These are phyloP conservation scores for Idris sp. DNA, from an alignment of 1,140 invertebrate genomes.

Conservation along the genomic window DNA sequence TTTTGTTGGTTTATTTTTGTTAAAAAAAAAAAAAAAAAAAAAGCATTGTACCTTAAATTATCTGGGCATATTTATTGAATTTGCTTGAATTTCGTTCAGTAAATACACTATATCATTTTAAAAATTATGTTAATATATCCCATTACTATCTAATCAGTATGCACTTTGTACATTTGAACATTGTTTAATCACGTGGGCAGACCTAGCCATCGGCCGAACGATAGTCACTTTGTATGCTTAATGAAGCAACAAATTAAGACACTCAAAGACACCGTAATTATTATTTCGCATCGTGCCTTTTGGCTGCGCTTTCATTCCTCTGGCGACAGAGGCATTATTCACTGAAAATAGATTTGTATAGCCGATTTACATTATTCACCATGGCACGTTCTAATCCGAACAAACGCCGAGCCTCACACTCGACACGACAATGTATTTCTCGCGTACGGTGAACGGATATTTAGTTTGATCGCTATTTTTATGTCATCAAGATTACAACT, in stretches of 20 bases:
- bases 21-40: too few species aligned
- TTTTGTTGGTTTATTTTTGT: too few species aligned
- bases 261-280: conserved; percentile 37
- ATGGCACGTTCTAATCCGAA: conserved; percentile 41
- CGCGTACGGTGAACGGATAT: conserved; percentile 44
- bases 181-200: conserved; percentile 36
- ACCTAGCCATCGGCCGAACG: conserved; percentile 33
- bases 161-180: too few species aligned
- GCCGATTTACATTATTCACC: conserved; percentile 54
- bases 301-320: conserved; percentile 29
- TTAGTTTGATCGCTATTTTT: conserved; percentile 53
- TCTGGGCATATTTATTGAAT: too few species aligned
- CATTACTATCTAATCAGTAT: too few species aligned
- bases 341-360: conserved; percentile 56
- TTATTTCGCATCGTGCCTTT: conserved; percentile 42
- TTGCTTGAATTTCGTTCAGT: too few species aligned
- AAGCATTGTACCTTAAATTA: too few species aligned
- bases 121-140: too few species aligned
- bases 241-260: conserved; percentile 62
- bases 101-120: too few species aligned
- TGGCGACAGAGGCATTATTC: conserved; percentile 51
- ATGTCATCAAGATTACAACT: conserved; percentile 40
- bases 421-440: conserved; percentile 52
- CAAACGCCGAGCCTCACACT: conserved; percentile 8
- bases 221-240: conserved; percentile 53